Evolutionary conservation across 2,888 invertebrate species (phyloP).

Genomic region (Drosophila subquinaria): DNA sequence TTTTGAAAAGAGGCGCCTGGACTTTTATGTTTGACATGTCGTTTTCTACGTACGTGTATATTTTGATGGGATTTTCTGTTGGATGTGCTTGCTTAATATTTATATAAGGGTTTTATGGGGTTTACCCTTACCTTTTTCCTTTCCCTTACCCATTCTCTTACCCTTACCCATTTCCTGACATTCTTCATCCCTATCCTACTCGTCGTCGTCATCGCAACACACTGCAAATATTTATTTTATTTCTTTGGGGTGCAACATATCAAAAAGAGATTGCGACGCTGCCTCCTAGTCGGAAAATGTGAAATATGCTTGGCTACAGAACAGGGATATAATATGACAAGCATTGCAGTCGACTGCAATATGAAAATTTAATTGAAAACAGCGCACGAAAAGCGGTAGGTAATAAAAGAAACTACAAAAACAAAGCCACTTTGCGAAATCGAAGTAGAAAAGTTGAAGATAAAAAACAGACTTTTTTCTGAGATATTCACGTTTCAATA

Average conservation of each 20-base stretch:
- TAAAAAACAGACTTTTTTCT: background rate
- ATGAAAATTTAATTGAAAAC: conserved; percentile 46
- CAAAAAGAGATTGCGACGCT: conserved; percentile 36
- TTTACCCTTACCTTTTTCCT: conserved; percentile 11
- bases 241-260: conserved; percentile 46
- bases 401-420: conserved; percentile 6
- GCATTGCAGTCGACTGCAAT: conserved; percentile 25
- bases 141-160: background rate
- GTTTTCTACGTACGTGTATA: conserved; percentile 22
- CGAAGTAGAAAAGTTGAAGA: background rate
- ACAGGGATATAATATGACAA: conserved; percentile 19
- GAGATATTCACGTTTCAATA: conserved; percentile 3
- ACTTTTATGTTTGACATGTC: conserved; percentile 53
- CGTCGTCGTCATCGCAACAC: conserved; percentile 37
- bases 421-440: conserved; percentile 17
- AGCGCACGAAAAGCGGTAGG: conserved; percentile 2
- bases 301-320: conserved; percentile 21
- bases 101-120: conserved; percentile 53
- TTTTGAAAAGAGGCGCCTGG: conserved; percentile 28
- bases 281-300: conserved; percentile 17
- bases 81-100: conserved; percentile 57
- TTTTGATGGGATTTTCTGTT: conserved; percentile 61
- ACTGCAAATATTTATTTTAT: conserved; percentile 63
- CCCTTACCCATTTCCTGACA: background rate
- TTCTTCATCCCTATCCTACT: background rate